Evolutionary conservation across 2,888 invertebrate species (phyloP).

Genomic region (Drosophila robusta): DNA sequence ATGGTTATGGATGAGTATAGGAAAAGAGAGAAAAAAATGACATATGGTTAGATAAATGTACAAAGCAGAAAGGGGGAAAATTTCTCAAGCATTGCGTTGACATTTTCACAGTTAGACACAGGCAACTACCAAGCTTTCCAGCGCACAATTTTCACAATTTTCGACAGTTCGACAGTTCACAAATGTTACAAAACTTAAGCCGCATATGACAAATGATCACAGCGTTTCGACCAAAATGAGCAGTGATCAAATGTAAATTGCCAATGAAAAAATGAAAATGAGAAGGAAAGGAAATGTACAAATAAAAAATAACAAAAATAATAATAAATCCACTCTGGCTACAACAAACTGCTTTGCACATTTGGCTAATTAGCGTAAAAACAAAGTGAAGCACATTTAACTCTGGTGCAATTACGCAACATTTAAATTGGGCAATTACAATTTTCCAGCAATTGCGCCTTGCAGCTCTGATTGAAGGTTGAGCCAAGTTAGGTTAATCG

Average conservation of each 20-base stretch:
- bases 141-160: conserved; percentile 43
- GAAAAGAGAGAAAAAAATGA: background rate
- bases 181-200: conserved; percentile 28
- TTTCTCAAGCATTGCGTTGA: conserved; percentile 15
- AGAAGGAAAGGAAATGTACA: background rate
- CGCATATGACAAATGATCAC: conserved; percentile 43
- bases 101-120: conserved; percentile 17
- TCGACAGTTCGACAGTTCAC: conserved; percentile 31
- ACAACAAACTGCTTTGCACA: conserved; percentile 16
- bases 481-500: conserved; percentile 2
- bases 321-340: conserved; percentile 2
- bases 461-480: conserved; percentile 37
- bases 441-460: conserved; percentile 14
- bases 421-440: conserved; percentile 43
- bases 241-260: conserved; percentile 35
- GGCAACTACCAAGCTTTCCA: conserved; percentile 19
- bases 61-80: background rate
- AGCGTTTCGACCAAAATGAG: conserved; percentile 18
- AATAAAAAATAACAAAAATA: background rate
- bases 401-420: conserved; percentile 27
- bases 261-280: conserved; percentile 20
- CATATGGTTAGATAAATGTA: background rate
- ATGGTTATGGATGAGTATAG: conserved; percentile 14
- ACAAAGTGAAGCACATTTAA: conserved; percentile 12
- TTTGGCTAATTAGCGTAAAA: conserved; percentile 41